Conservation (phyloP, 2,113 vertebrate genomes). For the Burhinus oedicnemus region DNA sequence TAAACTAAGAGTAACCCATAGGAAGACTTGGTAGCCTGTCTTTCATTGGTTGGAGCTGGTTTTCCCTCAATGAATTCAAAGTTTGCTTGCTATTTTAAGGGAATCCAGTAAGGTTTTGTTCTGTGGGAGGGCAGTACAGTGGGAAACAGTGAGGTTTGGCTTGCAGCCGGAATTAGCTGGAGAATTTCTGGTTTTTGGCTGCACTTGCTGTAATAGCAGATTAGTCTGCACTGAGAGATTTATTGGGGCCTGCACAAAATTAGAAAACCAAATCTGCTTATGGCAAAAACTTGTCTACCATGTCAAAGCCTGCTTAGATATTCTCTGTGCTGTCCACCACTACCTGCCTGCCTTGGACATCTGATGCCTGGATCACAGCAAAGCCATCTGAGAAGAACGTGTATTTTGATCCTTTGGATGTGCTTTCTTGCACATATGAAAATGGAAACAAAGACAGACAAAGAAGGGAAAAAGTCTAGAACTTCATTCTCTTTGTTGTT, state of each 20-base stretch:
- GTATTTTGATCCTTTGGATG: background rate
- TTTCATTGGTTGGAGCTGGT: background rate
- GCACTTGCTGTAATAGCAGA: background rate
- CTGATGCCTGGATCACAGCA: background rate
- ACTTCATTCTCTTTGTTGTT: background rate
- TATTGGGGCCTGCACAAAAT: constrained; percentile 18
- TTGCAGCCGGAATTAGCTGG: background rate
- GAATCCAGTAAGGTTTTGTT: background rate
- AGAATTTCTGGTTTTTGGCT: constrained; percentile 46
- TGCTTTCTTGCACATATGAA: background rate
- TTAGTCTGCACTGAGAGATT: background rate
- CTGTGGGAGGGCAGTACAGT: background rate
- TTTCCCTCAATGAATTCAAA: constrained; percentile 1
- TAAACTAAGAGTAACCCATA: background rate
- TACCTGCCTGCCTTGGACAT: background rate
- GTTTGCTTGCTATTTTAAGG: constrained; percentile 34
- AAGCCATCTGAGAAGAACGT: background rate
- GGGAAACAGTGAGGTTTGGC: constrained; percentile 7
- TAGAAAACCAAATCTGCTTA: constrained; percentile 9
- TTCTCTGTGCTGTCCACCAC: background rate
- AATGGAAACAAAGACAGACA: background rate
- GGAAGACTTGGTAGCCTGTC: background rate
- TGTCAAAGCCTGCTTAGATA: background rate
- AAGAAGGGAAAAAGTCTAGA: background rate
- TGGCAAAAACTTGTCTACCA: background rate